Percentiles rank a stretch among this genome's conserved stretches.
Conservation (phyloP, 2,797 vertebrate genomes). For the Malacoraja senta region DNA sequence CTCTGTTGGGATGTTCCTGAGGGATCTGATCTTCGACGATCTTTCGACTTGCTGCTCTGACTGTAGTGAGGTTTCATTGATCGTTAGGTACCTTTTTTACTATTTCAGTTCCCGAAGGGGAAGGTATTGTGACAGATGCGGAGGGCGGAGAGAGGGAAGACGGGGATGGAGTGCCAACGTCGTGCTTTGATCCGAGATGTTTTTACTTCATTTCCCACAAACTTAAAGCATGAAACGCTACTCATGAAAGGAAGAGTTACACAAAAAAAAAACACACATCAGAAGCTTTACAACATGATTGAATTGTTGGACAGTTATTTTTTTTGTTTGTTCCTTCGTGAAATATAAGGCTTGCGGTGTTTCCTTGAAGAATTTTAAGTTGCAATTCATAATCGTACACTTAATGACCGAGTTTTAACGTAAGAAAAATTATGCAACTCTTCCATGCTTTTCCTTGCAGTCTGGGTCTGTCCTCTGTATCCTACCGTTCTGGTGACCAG, state of each 20-base stretch:
- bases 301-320: neutral
- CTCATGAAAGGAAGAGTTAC: neutral
- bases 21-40: neutral
- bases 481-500: neutral
- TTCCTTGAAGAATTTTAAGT: neutral
- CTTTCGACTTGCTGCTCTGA: neutral
- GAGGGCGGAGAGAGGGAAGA: slow-evolving; percentile 43
- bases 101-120: slow-evolving; percentile 54
- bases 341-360: slow-evolving; percentile 35
- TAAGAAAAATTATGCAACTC: neutral
- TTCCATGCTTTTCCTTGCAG: neutral
- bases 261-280: neutral
- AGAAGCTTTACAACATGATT: neutral
- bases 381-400: neutral
- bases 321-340: neutral
- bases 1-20: neutral
- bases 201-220: neutral
- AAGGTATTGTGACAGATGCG: slow-evolving; percentile 40
- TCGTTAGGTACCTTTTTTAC: slow-evolving; percentile 33
- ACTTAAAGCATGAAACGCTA: neutral
- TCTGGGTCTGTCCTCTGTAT: neutral
- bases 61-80: neutral
- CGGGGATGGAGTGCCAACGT: slow-evolving; percentile 38
- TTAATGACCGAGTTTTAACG: neutral
- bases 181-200: neutral